Percentiles rank a stretch among this genome's conserved stretches.
Evolutionary conservation across 2,888 invertebrate genomes (phyloP).

Genomic region (Ophion ventricosus): DNA sequence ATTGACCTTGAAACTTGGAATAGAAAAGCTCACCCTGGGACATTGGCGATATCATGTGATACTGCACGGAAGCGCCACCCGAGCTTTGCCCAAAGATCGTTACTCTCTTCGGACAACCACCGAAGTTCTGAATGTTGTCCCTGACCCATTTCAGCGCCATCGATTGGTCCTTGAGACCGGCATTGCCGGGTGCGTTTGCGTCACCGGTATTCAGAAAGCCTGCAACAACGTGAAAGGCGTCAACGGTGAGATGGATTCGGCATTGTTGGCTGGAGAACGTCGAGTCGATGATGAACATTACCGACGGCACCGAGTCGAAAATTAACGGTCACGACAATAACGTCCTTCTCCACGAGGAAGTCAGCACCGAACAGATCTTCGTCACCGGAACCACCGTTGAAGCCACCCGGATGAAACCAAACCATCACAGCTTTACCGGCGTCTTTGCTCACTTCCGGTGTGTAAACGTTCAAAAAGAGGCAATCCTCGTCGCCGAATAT

Average conservation of each 20-base stretch:
- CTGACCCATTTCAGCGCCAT: conserved; percentile 78
- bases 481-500: conserved; percentile 78
- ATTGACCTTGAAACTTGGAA: background rate
- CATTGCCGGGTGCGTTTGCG: conserved; percentile 77
- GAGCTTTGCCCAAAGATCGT: conserved; percentile 78
- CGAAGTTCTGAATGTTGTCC: conserved; percentile 78
- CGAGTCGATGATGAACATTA: conserved; percentile 57
- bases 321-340: conserved; percentile 78
- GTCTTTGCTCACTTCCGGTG: conserved; percentile 74
- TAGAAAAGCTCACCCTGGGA: conserved; percentile 74
- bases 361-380: conserved; percentile 75
- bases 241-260: too few relatives aligned
- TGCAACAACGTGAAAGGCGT: conserved; percentile 49
- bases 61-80: conserved; percentile 75
- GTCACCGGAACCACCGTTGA: conserved; percentile 73
- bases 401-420: conserved; percentile 76
- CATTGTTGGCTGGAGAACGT: too few relatives aligned
- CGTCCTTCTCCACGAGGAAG: conserved; percentile 77
- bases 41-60: conserved; percentile 79
- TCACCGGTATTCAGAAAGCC: conserved; percentile 78
- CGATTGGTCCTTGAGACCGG: conserved; percentile 78
- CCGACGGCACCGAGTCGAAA: conserved; percentile 77
- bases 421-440: conserved; percentile 78
- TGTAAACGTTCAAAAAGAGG: conserved; percentile 78
- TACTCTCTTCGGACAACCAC: conserved; percentile 76